Conservation (phyloP, 2,888 invertebrate species). For the Acanthosepion lycidas region DNA sequence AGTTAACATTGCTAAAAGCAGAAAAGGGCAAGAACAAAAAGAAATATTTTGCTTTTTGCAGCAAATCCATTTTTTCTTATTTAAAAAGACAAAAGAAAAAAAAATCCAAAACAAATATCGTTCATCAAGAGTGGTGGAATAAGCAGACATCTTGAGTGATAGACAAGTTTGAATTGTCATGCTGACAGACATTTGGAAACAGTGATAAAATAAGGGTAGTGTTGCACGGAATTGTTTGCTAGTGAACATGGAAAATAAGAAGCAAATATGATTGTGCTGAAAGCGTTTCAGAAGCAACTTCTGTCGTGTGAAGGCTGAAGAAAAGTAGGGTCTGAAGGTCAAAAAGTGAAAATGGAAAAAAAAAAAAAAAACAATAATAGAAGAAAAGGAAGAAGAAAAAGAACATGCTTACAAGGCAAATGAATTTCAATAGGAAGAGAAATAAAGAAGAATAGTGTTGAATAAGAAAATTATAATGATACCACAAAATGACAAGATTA, state of each 20-base stretch:
- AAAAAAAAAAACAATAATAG: not conserved
- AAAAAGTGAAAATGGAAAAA: not conserved
- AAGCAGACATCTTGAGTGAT: conserved; percentile 10
- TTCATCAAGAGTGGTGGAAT: not conserved
- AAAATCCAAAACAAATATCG: not conserved
- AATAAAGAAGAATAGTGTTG: not conserved
- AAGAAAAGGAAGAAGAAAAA: not conserved
- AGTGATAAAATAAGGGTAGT: not conserved
- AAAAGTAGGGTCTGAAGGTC: not conserved
- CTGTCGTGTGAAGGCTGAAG: not conserved
- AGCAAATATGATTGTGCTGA: conserved; percentile 13
- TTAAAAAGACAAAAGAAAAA: not conserved
- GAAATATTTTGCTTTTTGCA: not conserved
- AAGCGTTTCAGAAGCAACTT: not conserved
- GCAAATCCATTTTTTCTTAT: not conserved
- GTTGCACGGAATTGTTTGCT: conserved; percentile 4
- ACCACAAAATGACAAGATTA: not conserved
- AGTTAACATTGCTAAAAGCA: conserved; percentile 37
- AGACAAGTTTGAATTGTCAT: not conserved
- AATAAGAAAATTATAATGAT: not conserved
- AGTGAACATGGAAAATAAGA: not conserved
- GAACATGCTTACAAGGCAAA: not conserved
- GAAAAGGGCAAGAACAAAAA: not conserved
- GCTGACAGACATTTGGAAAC: conserved; percentile 18
- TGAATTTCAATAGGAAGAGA: not conserved